Conservation (phyloP, 2,888 invertebrate species). For the Ceraclea dissimilis region DNA sequence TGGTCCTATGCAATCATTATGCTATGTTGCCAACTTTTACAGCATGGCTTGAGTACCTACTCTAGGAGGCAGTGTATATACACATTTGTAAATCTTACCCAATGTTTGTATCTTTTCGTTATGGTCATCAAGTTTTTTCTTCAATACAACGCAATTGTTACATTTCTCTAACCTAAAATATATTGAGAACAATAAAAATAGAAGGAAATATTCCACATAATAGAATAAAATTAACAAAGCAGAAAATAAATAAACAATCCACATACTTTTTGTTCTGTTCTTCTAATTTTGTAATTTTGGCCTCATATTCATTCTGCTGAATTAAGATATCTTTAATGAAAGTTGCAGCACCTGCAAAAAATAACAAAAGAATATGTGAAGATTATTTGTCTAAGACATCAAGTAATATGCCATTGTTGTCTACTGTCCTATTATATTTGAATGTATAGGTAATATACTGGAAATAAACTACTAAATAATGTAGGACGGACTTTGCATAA, state of each 20-base stretch:
- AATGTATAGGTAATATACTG: too few species aligned
- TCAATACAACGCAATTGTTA: constrained; percentile 12
- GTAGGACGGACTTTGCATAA: too few species aligned
- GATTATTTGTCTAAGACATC: too few species aligned
- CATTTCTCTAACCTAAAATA: constrained; percentile 19
- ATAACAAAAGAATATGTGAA: neutral
- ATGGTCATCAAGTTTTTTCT: constrained; percentile 15
- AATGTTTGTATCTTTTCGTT: constrained; percentile 16
- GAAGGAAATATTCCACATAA: neutral
- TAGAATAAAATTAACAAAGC: neutral
- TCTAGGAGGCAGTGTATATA: too few species aligned
- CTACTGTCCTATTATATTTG: too few species aligned
- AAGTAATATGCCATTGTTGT: too few species aligned
- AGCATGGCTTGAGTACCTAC: too few species aligned
- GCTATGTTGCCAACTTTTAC: too few species aligned
- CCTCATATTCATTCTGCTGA: constrained; percentile 5
- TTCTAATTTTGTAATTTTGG: constrained; percentile 7
- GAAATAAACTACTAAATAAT: too few species aligned
- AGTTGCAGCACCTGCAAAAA: constrained; percentile 8
- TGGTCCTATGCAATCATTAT: too few species aligned
- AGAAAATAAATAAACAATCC: too few species aligned
- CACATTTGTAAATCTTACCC: constrained; percentile 12
- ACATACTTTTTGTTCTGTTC: constrained; percentile 13
- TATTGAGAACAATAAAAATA: neutral
- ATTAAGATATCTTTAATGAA: neutral